Conservation (phyloP, 2,888 invertebrate species). For the Latrodectus hesperus region DNA sequence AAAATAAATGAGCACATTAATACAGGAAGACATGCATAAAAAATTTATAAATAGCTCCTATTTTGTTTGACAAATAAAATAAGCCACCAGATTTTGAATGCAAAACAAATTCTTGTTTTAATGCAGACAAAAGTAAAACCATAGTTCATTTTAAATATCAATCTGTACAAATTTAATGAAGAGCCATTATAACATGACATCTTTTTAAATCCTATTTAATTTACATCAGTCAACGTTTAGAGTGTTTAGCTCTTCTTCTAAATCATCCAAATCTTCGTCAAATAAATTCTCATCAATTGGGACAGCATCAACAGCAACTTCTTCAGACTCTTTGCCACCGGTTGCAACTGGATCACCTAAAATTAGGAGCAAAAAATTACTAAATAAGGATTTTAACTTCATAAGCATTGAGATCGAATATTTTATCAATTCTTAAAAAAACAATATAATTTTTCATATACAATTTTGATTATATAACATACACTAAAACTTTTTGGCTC, state of each 20-base stretch:
- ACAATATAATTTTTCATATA: neutral
- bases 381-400: neutral
- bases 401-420: neutral
- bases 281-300: conserved; percentile 96
- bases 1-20: too few species aligned
- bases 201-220: conserved; percentile 3
- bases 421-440: neutral
- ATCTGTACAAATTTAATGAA: conserved; percentile 53
- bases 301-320: conserved; percentile 76
- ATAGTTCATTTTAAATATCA: conserved; percentile 34
- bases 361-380: neutral
- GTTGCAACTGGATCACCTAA: conserved; percentile 22
- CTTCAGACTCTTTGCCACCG: conserved; percentile 60
- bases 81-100: neutral
- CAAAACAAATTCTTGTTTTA: conserved; percentile 38
- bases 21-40: too few species aligned
- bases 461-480: neutral
- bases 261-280: conserved; percentile 83
- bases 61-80: too few species aligned
- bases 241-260: conserved; percentile 88
- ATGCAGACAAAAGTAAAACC: conserved; percentile 27
- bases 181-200: conserved; percentile 57
- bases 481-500: neutral
- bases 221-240: conserved; percentile 71
- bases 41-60: too few species aligned